Evolutionary conservation across 1,140 invertebrate species (phyloP).

Genomic region (Cyclina sinensis): DNA sequence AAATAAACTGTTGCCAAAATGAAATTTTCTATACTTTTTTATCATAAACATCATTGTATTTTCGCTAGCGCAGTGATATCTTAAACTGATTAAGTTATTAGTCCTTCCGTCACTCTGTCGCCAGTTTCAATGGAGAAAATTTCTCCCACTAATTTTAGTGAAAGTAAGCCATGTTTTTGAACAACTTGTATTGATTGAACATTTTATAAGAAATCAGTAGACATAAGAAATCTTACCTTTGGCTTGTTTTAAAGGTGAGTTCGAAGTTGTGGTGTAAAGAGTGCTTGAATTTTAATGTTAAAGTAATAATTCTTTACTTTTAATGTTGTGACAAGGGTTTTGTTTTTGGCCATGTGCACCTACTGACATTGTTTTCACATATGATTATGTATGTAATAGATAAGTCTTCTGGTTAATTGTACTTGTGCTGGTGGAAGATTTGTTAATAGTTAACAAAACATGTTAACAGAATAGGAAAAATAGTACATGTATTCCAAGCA

Average conservation of each 20-base stretch:
- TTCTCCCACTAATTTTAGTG: constrained; percentile 46
- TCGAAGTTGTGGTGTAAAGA: not conserved
- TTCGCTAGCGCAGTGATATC: constrained; percentile 62
- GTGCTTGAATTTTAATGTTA: not conserved
- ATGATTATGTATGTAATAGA: not conserved
- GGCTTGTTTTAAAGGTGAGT: constrained; percentile 5
- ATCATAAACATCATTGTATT: too few relatives aligned
- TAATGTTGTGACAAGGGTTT: not conserved
- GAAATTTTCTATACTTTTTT: too few relatives aligned
- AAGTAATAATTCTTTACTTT: not conserved
- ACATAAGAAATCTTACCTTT: not conserved
- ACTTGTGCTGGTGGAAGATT: too few relatives aligned
- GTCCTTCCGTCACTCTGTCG: constrained; percentile 81
- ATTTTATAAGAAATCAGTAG: not conserved
- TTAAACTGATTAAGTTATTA: constrained; percentile 67
- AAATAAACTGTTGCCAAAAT: too few relatives aligned
- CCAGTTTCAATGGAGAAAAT: constrained; percentile 81
- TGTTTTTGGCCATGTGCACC: constrained; percentile 22
- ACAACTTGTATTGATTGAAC: not conserved
- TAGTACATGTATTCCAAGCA: too few relatives aligned
- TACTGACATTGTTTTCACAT: not conserved
- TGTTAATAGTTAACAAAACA: too few relatives aligned
- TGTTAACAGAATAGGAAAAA: too few relatives aligned
- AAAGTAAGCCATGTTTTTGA: constrained; percentile 55
- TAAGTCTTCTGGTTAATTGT: not conserved